A percentile compares a stretch with the other conserved stretches of the same genome.
Conservation (phyloP, 2,113 vertebrate species). For the Platichthys flesus region DNA sequence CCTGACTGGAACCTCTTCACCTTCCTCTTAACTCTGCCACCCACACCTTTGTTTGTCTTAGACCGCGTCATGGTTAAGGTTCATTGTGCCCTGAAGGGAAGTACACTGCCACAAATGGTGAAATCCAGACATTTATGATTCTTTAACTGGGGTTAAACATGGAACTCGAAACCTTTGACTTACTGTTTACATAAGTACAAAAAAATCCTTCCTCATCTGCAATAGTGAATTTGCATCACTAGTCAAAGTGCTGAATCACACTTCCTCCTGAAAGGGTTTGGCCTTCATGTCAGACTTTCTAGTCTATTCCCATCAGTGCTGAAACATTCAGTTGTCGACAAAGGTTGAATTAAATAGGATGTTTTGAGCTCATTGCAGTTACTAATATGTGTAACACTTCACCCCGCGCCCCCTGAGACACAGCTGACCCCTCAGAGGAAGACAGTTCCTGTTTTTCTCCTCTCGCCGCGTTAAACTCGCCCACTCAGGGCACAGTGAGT, state of each 20-base stretch:
- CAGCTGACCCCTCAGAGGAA: constrained; percentile 21
- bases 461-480: constrained; percentile 16
- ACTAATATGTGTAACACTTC: background rate
- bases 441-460: constrained; percentile 69
- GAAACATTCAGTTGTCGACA: background rate
- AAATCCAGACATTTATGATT: background rate
- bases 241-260: background rate
- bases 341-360: background rate
- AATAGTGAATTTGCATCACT: background rate
- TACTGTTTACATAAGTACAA: background rate
- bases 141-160: background rate
- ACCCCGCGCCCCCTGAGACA: background rate
- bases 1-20: constrained; percentile 3
- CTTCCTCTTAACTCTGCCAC: background rate
- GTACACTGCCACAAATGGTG: background rate
- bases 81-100: background rate
- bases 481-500: constrained; percentile 44
- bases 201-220: background rate
- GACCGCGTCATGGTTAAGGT: background rate
- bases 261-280: background rate
- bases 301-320: background rate
- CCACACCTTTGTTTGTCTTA: constrained; percentile 25
- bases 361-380: background rate
- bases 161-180: background rate
- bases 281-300: background rate